Base-by-base conservation (phyloP, 2,797 vertebrate species). In the Salmo trutta region DNA sequence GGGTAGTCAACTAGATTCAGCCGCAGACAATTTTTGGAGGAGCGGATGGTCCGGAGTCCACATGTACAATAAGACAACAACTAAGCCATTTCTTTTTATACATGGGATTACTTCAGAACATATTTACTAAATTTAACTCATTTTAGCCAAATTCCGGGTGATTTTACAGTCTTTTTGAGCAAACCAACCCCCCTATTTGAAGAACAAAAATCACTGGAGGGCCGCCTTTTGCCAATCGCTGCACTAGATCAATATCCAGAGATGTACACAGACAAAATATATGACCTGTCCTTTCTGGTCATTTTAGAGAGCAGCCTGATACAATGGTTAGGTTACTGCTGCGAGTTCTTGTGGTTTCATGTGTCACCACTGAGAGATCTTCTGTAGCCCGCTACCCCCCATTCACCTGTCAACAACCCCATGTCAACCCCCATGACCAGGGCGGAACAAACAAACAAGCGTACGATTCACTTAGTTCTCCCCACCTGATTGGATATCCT, bases 351-450 rank as follows among this genome's bases (percentile, higher is more conserved):
- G 47, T 51, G 62, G 72, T 64, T 78, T 79, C 29, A 15, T 53
- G 68, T 76, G 69, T 73, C 74, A 78, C 47, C 77, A 79, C 41
- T 47, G 41, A 47, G 10, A 52, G 52, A 75, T 68, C 77, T 83
- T 70, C 51, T 78, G 51, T 74, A 73, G 51, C 71, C 41, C 41
- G 3, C 41, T 33, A 68, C 68, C 74, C 53, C 73, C 54, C 69
- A 65, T 62, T 69, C 71, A 73, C 27, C 74, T 51, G 41, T n/a
- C 67, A 70, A 51, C 51, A 10, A 31, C 68, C 52, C 73, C 69
- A 70, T 69, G 72, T 82, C 81, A 77, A 80, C 21, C 56, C 68
- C 4, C 76, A 74, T 73, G 64, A 83, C 67, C 65, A 69, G 56
- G 51, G 70, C 31, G 77, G 33, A 83, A 62, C 59, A 75, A 77